Evolutionary conservation across 2,888 invertebrate species (phyloP), one percentile per base, ranked within the genome.

Genomic region (Drosophila paranaensis): DNA sequence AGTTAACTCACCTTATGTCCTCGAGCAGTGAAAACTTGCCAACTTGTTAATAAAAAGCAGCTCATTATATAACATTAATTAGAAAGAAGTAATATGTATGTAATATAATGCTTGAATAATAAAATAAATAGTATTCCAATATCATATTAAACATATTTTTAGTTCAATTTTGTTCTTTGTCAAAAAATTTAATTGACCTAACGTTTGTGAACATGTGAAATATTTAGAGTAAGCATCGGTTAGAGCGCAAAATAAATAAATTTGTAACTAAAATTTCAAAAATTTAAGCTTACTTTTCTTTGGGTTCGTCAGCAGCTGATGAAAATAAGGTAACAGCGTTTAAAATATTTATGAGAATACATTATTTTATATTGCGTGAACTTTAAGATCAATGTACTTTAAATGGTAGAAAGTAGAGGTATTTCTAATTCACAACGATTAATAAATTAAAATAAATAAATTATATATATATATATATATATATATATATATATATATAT

Each of bases 241-340:
- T 45, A 46, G 39, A 14, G 25, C 27, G 50, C 6, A 35, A 6
- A 48, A 33, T 14, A 58, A 4, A 35, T 35, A 14, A 16, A 39
- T 11, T 20, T 16, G 6, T 35, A 20, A 20, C 3, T 35, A 39
- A 46, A 20, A 30, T 45, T 37, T 27, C 27, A 16, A 37, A 56
- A 43, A 56, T 25, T 3, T 54, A 2, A 43, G 76, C 97, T 97
- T 94, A 98, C 97, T 97, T 97, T 95, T 97, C 97, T 94, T 96
- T 96, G 91, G 97, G 97, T 94, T 97, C 97, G 94, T 98, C 98
- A 94, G 97, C 97, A 93, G 98, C 98, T 98, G 95, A 57, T 71
- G 62, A 51, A 65, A 67, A 50, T 60, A 39, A 25, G 57, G 60
- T 14, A 46, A 11, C 13, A 67, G 30, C 51, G 48, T 43, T 55